A percentile compares a stretch with the other conserved stretches of the same genome.
phyloP scores from a whole-genome alignment of 2,113 vertebrate genomes.

The Egretta garzetta region DNA sequence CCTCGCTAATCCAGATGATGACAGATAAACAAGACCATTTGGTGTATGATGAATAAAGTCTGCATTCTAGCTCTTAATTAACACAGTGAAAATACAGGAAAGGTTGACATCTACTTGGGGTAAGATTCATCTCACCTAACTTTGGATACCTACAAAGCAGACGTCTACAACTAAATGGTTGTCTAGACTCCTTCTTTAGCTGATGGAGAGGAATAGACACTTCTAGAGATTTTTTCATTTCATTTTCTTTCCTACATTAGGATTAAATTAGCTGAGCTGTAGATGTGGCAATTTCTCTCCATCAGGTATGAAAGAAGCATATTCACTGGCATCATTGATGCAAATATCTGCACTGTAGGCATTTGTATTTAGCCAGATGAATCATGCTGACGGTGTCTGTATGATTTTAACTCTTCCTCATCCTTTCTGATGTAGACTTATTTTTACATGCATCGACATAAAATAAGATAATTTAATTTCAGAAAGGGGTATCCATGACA shows the following conservation, averaged over 20 bases:
- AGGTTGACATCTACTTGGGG: not conserved
- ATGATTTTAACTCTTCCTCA: not conserved
- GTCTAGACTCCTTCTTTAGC: not conserved
- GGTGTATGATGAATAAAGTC: slow-evolving; percentile 1
- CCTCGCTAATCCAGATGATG: not conserved
- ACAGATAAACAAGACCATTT: slow-evolving; percentile 4
- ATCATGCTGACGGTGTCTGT: not conserved
- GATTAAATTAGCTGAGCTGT: slow-evolving; percentile 10
- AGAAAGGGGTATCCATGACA: not conserved
- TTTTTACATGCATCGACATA: not conserved
- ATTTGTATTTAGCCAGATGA: not conserved
- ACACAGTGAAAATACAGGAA: not conserved
- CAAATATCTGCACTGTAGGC: not conserved
- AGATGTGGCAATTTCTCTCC: slow-evolving; percentile 1
- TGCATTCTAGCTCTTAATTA: slow-evolving; percentile 37
- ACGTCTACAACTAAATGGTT: not conserved
- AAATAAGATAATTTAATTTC: not conserved
- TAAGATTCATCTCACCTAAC: slow-evolving; percentile 7
- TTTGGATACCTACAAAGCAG: not conserved
- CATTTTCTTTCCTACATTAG: not conserved
- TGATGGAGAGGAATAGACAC: not conserved
- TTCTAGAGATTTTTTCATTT: not conserved
- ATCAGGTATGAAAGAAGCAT: not conserved
- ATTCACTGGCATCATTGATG: not conserved
- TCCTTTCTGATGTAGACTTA: not conserved